Evolutionary conservation across 2,888 invertebrate species (phyloP), one percentile per base, ranked within the genome.

Genomic region (Aleiodes testaceus): DNA sequence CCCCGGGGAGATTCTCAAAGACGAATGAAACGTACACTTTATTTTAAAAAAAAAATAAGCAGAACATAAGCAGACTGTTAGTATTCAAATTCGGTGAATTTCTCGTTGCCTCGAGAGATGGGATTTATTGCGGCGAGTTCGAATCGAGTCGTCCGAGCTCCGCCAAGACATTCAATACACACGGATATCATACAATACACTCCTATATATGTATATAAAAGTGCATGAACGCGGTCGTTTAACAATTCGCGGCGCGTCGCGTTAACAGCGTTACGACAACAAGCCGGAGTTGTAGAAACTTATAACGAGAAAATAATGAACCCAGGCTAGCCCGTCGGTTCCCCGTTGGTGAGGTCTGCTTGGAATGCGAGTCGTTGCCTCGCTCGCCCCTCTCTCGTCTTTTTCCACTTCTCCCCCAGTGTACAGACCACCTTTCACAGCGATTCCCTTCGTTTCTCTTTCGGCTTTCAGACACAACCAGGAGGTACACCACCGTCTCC

Each of bases 301-400:
- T 85, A 85, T 85, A 85, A 85, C 85, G 85, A 85, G 85, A 85
- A 85, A 85, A 85, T 85, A 85, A 85, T 85, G 85, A 85, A 85
- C 84, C 82, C 82, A 9, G 66, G 81, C 84, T 82, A 84, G 83
- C 82, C 82, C n/a, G n/a, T n/a, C n/a, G n/a, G n/a, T n/a, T n/a
- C n/a, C n/a, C 81, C 82, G 79, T 22, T 22, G 14, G 63, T 63
- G 79, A 81, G 78, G 81, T 84, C 84, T 85, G 82, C 82, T 85
- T 85, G 85, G 84, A 85, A 85, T 85, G 83, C 84, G 80, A 84
- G 81, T 79, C 81, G 79, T 78, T 79, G 80, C 55, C 65, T 67
- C 63, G 61, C 67, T 45, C 44, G 44, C 26, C 64, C 22, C 26
- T 61, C 50, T n/a, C n/a, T 59, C 45, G 9, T 44, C 44, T 55